Conservation (phyloP, 1,140 invertebrate genomes). For the Drosophila santomea region DNA sequence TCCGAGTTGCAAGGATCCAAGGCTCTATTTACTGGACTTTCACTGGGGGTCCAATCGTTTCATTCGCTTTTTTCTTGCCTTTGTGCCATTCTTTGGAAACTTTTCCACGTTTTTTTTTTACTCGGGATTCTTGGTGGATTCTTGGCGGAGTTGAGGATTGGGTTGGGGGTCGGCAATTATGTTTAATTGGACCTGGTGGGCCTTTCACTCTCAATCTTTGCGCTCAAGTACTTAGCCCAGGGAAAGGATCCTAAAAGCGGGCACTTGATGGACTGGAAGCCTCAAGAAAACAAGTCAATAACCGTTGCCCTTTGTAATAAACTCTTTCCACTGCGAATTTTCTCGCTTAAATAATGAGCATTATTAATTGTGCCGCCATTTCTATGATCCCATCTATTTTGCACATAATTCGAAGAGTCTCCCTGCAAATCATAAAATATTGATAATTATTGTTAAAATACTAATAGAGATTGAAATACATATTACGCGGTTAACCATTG, state of each 20-base stretch:
- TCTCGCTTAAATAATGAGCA: no score
- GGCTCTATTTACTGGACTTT: conserved; percentile 43
- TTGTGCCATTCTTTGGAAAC: conserved; percentile 22
- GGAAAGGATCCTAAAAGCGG: conserved; percentile 16
- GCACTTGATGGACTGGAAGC: conserved; percentile 19
- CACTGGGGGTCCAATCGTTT: not conserved
- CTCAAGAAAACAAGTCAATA: conserved; percentile 13
- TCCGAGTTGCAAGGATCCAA: conserved; percentile 18
- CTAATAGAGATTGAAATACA: no score
- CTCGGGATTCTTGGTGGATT: not conserved
- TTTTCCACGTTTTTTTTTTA: conserved; percentile 4
- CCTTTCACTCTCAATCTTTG: conserved; percentile 51
- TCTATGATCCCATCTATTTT: no score
- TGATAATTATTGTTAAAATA: no score
- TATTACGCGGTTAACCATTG: no score
- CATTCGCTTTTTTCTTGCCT: conserved; percentile 11
- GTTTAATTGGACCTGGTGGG: conserved; percentile 76
- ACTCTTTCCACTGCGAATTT: not conserved
- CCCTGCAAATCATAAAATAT: no score
- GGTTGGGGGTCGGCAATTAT: conserved; percentile 58
- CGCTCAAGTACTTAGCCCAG: conserved; percentile 40
- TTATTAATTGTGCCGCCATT: no score
- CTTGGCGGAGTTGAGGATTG: not conserved
- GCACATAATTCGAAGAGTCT: no score
- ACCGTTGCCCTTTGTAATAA: not conserved